Conservation (phyloP, 2,113 vertebrate genomes). For the Nannospalax galili region DNA sequence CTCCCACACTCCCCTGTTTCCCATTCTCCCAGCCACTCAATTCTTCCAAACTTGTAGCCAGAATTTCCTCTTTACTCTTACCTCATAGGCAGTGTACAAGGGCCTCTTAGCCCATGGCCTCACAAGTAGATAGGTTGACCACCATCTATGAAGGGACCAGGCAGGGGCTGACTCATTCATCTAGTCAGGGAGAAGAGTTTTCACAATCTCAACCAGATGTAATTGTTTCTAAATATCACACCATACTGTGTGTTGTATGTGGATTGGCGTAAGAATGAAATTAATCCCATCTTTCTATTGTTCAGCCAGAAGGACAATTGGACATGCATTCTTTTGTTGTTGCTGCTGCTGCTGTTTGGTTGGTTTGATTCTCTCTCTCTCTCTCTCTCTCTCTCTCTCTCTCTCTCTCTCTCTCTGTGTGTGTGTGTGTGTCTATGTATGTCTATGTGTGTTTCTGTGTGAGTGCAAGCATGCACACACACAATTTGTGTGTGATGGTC, state of each 20-base stretch:
- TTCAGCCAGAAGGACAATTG: background rate
- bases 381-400: too few relatives aligned
- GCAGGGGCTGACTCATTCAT: background rate
- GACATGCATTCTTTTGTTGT: too few relatives aligned
- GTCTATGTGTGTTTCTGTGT: too few relatives aligned
- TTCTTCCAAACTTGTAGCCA: conserved; percentile 54
- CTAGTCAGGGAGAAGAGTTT: background rate
- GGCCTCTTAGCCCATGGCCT: conserved; percentile 75
- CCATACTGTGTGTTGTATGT: background rate
- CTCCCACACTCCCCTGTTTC: background rate
- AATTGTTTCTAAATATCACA: background rate
- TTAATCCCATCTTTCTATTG: too few relatives aligned
- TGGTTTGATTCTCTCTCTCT: too few relatives aligned
- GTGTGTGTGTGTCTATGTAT: too few relatives aligned
- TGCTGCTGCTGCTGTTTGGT: too few relatives aligned
- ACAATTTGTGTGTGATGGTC: background rate
- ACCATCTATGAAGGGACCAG: background rate
- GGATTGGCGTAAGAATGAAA: background rate
- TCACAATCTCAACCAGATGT: background rate
- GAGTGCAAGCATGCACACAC: too few relatives aligned
- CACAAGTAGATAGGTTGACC: conserved; percentile 83
- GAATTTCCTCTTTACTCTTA: conserved; percentile 84
- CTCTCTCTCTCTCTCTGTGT: too few relatives aligned
- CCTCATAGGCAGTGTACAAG: conserved; percentile 85
- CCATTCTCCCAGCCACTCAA: background rate